Percentiles rank a stretch among this genome's conserved stretches.
phyloP scores from a whole-genome alignment of 2,113 vertebrate genomes.

The Sitta europaea region DNA sequence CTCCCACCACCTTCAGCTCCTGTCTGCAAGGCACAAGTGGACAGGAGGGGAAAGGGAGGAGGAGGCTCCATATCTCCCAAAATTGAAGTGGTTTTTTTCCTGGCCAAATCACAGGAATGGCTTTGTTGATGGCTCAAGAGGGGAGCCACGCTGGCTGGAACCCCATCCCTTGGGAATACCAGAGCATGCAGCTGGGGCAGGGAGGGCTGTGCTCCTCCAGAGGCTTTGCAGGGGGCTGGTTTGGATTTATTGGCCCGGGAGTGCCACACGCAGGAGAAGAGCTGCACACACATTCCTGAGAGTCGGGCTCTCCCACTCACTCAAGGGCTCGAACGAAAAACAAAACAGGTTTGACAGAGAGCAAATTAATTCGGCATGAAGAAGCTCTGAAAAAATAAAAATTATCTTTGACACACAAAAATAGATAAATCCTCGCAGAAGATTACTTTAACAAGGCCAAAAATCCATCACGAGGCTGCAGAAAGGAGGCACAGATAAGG shows the following conservation, averaged over 20 bases:
- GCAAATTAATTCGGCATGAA: constrained; percentile 21
- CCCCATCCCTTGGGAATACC: background rate
- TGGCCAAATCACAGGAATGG: background rate
- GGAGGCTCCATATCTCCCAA: background rate
- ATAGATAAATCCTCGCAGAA: background rate
- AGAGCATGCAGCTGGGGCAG: fast-evolving
- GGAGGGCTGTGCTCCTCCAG: fast-evolving
- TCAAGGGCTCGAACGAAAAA: background rate
- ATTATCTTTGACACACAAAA: background rate
- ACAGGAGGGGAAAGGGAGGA: background rate
- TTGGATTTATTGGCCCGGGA: background rate
- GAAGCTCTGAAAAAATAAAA: background rate
- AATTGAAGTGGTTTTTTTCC: background rate
- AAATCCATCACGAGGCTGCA: background rate
- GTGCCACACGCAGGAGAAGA: constrained; percentile 25
- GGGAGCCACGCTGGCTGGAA: background rate
- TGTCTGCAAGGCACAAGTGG: background rate
- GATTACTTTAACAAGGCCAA: background rate
- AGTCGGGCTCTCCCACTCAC: background rate
- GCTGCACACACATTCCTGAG: background rate
- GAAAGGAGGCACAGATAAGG: background rate
- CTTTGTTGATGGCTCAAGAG: fast-evolving
- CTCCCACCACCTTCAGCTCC: background rate
- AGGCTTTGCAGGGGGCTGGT: background rate
- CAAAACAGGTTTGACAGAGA: constrained; percentile 33